These are phyloP conservation scores for Gobionotothen gibberifrons DNA, from an alignment of 2,797 vertebrate species.

Conservation along the genomic window DNA sequence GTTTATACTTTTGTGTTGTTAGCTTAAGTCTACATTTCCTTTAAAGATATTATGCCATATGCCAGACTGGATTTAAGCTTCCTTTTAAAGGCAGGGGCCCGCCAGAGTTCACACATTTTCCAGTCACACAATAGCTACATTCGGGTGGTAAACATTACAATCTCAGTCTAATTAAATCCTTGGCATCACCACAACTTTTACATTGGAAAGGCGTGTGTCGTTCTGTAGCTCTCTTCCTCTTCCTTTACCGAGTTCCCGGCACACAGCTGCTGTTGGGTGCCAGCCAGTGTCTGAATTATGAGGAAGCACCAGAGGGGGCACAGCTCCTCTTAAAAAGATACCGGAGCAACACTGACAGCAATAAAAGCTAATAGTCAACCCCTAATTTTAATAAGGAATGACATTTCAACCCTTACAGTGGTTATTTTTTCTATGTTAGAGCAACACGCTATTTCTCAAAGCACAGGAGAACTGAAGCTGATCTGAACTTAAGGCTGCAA, in stretches of 20 bases:
- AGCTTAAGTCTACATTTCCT: neutral
- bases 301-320: slow-evolving; percentile 19
- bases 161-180: slow-evolving; percentile 5
- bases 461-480: neutral
- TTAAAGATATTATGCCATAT: neutral
- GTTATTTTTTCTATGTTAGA: neutral
- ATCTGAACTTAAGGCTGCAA: neutral
- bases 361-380: slow-evolving; percentile 1
- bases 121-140: slow-evolving; percentile 10
- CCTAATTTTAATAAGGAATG: neutral
- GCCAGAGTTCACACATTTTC: slow-evolving; percentile 8
- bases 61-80: neutral
- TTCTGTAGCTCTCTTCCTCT: slow-evolving; percentile 35
- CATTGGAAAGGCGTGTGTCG: slow-evolving; percentile 13
- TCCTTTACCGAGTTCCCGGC: slow-evolving; percentile 28
- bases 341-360: slow-evolving; percentile 8
- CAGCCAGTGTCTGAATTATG: slow-evolving; percentile 46
- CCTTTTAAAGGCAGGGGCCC: neutral
- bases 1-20: neutral
- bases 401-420: neutral
- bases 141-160: slow-evolving; percentile 10
- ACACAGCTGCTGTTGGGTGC: slow-evolving; percentile 34
- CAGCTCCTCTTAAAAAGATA: slow-evolving; percentile 8
- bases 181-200: slow-evolving; percentile 1
- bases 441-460: neutral